Conservation (phyloP, 2,113 vertebrate species). For the Malurus alboscapulatus region DNA sequence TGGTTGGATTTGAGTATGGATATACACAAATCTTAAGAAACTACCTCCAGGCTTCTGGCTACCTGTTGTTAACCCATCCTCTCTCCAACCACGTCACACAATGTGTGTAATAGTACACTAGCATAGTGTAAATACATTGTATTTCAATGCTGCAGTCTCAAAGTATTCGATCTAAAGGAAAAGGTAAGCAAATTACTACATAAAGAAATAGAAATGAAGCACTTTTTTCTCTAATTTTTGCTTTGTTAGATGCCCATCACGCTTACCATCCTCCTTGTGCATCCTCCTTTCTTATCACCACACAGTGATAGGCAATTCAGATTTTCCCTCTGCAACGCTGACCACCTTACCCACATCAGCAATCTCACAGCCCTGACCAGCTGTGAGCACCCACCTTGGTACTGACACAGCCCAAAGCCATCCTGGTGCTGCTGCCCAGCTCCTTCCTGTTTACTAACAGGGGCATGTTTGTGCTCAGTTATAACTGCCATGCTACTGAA, state of each 20-base stretch:
- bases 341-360: neutral
- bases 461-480: neutral
- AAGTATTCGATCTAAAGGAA: neutral
- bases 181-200: neutral
- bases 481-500: neutral
- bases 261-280: neutral
- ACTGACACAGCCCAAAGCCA: neutral
- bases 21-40: neutral
- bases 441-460: neutral
- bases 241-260: neutral
- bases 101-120: neutral
- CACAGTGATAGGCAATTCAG: neutral
- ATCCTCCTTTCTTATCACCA: neutral
- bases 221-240: neutral
- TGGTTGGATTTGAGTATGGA: neutral
- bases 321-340: neutral
- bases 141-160: neutral
- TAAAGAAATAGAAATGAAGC: neutral
- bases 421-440: neutral
- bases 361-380: neutral
- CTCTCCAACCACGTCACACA: neutral
- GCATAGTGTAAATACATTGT: fast-evolving
- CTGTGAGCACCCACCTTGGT: neutral
- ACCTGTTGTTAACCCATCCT: neutral
- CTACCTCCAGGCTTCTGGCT: neutral